Evolutionary conservation across 2,888 invertebrate genomes (phyloP).

Genomic region (Coelopa pilipes): DNA sequence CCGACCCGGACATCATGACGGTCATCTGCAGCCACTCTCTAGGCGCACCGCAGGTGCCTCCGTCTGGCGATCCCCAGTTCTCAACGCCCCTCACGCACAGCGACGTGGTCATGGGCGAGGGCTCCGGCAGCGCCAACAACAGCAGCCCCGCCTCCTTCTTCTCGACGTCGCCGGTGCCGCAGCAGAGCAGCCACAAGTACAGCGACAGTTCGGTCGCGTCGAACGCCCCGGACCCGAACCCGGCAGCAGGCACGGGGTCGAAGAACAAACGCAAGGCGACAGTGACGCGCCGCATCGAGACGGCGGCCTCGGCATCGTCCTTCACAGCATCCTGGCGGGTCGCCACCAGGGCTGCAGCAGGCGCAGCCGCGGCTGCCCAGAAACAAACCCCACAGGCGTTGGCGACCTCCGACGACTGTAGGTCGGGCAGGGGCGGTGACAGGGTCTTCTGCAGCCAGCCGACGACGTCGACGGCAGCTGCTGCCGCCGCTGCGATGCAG

Average conservation of each 20-base stretch:
- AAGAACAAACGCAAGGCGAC: slow-evolving; percentile 51
- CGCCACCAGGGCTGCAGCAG: slow-evolving; percentile 6
- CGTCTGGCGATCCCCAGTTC: not conserved
- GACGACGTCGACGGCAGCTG: slow-evolving; percentile 1
- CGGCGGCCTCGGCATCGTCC: slow-evolving; percentile 37
- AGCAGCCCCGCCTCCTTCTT: slow-evolving; percentile 31
- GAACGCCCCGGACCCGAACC: not conserved
- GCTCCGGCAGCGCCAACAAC: slow-evolving; percentile 11
- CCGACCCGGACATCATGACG: slow-evolving; percentile 16
- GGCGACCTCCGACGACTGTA: too few relatives aligned
- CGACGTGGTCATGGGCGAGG: slow-evolving; percentile 26
- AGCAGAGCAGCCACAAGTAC: slow-evolving; percentile 47
- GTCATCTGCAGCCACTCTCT: slow-evolving; percentile 14
- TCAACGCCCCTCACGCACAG: slow-evolving; percentile 19
- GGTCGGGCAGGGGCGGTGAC: not conserved
- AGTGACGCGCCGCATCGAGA: slow-evolving; percentile 49
- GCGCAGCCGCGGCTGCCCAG: slow-evolving; percentile 2
- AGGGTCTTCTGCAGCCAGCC: not conserved
- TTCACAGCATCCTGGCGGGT: not conserved
- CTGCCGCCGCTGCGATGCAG: not conserved
- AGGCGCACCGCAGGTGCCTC: slow-evolving; percentile 32
- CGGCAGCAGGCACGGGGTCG: not conserved
- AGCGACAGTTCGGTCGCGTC: slow-evolving; percentile 39
- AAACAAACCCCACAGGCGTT: too few relatives aligned
- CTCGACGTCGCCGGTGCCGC: slow-evolving; percentile 45